Base-by-base conservation (phyloP, 92 coral and sea anemone species). In the Anthopleura xanthogrammica region DNA sequence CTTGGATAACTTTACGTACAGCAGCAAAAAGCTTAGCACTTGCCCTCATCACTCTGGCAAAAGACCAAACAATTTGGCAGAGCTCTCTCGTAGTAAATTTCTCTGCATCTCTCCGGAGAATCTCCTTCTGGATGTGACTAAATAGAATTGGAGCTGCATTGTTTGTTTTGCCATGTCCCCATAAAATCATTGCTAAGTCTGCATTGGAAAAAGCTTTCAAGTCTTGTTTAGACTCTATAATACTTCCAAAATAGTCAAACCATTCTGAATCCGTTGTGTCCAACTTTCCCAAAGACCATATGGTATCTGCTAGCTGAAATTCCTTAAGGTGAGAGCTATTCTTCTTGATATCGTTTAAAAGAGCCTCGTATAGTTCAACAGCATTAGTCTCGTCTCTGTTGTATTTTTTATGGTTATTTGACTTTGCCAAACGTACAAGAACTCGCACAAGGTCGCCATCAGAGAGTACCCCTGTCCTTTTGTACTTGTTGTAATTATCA, bases 21-120 rank as follows among this genome's bases (percentile, higher is more conserved):
- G 81, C 89, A 10, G 95, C 95, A 81, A 93, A 82, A 0, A 93
- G 89, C 85, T 87, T 90, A 10, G 95, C 98, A 79, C 95, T 89
- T 50, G 40, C 74, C 57, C 82, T 85, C 71, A 80, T 48, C 16
- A 89, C 90, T 65, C 95, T 85, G 16, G 92, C 95, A 91, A 91
- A 91, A n/a, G 98, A 65, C 98, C 98, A 93, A 58, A 93, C 87
- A 78, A 93, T 82, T 74, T 93, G 91, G 36, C 93, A 89, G 62
- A 93, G 85, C 65, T 93, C 95, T 39, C 85, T 77, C 1, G 93
- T 82, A 16, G 82, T 87, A 42, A 93, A 89, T 43, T 52, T 56
- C 41, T 90, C 57, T 66, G 91, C 65, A 50, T 83, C 95, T 64
- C 98, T 60, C 20, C 80, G 80, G 60, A 91, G 76, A 29, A 93